Evolutionary conservation across 1,140 invertebrate genomes (phyloP), one percentile per base, ranked within the genome.

Genomic region (Cydia amplana): DNA sequence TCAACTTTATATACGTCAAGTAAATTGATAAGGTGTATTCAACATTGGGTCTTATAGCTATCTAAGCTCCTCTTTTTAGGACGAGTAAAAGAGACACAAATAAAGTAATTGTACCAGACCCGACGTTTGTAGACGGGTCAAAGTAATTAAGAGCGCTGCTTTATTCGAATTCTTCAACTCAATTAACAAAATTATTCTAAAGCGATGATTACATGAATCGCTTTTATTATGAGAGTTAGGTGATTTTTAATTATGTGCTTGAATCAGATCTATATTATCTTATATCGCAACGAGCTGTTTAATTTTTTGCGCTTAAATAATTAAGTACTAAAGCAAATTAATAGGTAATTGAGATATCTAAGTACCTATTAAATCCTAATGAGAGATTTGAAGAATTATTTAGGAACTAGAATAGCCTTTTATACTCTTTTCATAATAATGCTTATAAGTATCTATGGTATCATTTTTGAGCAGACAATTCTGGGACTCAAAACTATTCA

Each of bases 131-230:
- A 36, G 32, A 43, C 36, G 65, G 65, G 65, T 70, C 65, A 70
- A 70, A 70, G 65, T 28, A 70, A 70, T 70, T 70, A 70, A 40
- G 36, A 18, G 32, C n/a, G 65, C 32, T n/a, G 36, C 65, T 70
- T 40, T 20, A 36, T 70, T 18, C 65, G 32, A 43, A 40, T 40
- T 70, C 65, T 20, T 70, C 32, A n/a, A 70, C 43, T 70, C 32
- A 67, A 67, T 67, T 67, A 67, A 67, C 23, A 70, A 40, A 70
- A 70, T 70, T 70, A 70, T 32, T 43, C 36, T 70, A 70, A 40
- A 40, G 18, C n/a, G 32, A 67, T 32, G 28, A 67, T 67, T 7
- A 32, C 16, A 65, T 67, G n/a, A 67, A 40, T 36, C 14, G 28
- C n/a, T 28, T 18, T n/a, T 20, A 43, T 70, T 70, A 12, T 40